Evolutionary conservation across 2,888 invertebrate species (phyloP), one percentile per base, ranked within the genome.

Genomic region (Thera britannica): DNA sequence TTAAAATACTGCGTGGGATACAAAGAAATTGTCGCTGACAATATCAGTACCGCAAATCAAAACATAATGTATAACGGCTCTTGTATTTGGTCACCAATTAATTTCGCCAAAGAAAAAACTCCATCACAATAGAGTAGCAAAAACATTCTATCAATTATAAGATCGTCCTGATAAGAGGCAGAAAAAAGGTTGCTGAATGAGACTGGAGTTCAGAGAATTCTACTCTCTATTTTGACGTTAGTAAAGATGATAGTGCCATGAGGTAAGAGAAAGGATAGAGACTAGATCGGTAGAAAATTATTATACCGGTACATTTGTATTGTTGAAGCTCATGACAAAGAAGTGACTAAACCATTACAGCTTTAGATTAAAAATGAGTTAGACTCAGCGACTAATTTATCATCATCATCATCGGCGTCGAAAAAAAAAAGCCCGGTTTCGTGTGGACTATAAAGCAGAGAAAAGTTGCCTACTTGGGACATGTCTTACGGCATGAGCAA

Each of bases 41-140:
- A 63, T 76, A 82, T 81, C 79, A 73, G 78, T 76, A 77, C 79
- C 77, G 80, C 78, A 80, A 83, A 85, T 83, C 80, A 73, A 68
- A 79, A 78, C 75, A 84, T 82, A 87, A 87, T 85, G 73, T 78
- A 56, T 88, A 89, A 88, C 88, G 89, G 88, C 68, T 74, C 75
- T 83, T 83, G 81, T 85, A 81, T 85, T 86, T 84, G 83, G 76
- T 72, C 83, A 85, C 83, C 85, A 85, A 88, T 88, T 87, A 85
- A 85, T 83, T 83, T 78, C 72, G 71, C 72, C 67, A 65, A 75
- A 75, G 76, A 76, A 52, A 79, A 77, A 77, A 79, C 75, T 48
- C 48, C 69, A 78, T 73, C 71, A 73, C 76, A 77, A 81, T 78
- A 76, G 72, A 68, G 62, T 63, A 73, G 82, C 79, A 86, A 86